These are phyloP conservation scores for Myopa tessellatipennis DNA, from an alignment of 2,888 invertebrate species.

Conservation along the genomic window DNA sequence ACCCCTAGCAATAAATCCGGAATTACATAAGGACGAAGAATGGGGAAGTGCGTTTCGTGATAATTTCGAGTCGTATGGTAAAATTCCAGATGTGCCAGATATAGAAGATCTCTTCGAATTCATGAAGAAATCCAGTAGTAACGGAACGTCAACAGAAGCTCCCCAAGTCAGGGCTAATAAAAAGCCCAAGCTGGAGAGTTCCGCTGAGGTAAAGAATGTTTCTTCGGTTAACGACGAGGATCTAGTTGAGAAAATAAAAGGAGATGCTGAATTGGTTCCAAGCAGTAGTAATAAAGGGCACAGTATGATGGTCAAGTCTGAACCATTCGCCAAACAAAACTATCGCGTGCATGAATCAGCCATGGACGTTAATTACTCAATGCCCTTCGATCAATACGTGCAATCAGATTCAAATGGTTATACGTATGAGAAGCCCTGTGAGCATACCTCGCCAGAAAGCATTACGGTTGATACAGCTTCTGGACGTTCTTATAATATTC, in stretches of 20 bases:
- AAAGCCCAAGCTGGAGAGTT: constrained; percentile 46
- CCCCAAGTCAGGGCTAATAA: constrained; percentile 41
- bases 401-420: constrained; percentile 54
- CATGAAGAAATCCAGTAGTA: constrained; percentile 54
- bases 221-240: constrained; percentile 29
- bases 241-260: constrained; percentile 61
- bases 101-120: constrained; percentile 65
- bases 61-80: constrained; percentile 64
- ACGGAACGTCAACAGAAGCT: constrained; percentile 33
- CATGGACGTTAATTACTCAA: constrained; percentile 57
- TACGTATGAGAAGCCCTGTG: constrained; percentile 55
- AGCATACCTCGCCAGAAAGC: constrained; percentile 51
- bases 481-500: constrained; percentile 61
- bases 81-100: constrained; percentile 65
- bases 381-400: constrained; percentile 59
- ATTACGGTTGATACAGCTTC: constrained; percentile 60
- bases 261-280: constrained; percentile 64
- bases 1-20: constrained; percentile 61
- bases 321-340: constrained; percentile 40
- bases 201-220: constrained; percentile 41
- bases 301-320: constrained; percentile 5
- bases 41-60: constrained; percentile 65
- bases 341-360: constrained; percentile 52
- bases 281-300: constrained; percentile 40
- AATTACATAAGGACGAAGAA: constrained; percentile 60